These are phyloP conservation scores for Channa argus DNA, from an alignment of 2,113 vertebrate genomes.

Conservation along the genomic window DNA sequence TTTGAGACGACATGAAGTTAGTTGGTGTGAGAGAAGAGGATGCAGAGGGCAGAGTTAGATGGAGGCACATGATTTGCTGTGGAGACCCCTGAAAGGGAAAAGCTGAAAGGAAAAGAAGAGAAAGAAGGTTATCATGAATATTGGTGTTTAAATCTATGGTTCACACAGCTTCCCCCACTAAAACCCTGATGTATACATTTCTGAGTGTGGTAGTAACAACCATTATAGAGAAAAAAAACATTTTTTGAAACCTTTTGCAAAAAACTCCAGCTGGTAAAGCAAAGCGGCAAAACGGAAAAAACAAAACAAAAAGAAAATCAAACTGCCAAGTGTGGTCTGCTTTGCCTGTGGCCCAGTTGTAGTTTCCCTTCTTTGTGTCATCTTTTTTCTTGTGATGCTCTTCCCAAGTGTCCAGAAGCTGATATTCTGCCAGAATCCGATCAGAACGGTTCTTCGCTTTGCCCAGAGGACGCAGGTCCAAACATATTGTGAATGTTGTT, in stretches of 20 bases:
- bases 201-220: too few species aligned
- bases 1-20: too few species aligned
- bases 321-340: neutral
- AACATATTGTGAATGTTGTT: neutral
- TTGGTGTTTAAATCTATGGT: too few species aligned
- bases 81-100: too few species aligned
- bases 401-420: neutral
- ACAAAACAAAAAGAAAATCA: neutral
- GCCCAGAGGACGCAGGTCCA: conserved; percentile 38
- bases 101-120: too few species aligned
- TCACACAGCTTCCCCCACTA: too few species aligned
- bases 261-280: neutral
- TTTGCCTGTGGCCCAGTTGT: conserved; percentile 3
- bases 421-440: conserved; percentile 25
- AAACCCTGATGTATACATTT: neutral
- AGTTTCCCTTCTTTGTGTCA: neutral
- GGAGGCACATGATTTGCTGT: too few species aligned
- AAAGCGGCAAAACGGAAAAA: neutral
- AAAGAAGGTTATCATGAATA: too few species aligned
- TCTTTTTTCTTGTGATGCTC: neutral
- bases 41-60: too few species aligned
- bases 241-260: neutral
- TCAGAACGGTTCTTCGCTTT: neutral
- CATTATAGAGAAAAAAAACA: too few species aligned
- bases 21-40: too few species aligned